Conservation (phyloP, 2,888 invertebrate species). For the Polydesmus complanatus region DNA sequence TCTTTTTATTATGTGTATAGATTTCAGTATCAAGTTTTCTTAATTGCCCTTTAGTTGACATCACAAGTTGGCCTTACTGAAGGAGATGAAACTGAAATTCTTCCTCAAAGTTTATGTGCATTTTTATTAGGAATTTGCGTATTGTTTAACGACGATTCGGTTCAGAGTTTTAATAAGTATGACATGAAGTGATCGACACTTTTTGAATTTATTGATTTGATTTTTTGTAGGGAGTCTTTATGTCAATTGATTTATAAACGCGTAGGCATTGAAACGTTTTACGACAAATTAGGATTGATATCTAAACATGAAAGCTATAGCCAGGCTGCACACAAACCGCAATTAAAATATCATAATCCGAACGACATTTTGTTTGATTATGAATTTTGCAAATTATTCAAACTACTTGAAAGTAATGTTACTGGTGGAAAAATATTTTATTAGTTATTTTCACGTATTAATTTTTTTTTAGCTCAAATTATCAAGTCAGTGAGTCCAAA, state of each 20-base stretch:
- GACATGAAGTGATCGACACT: slow-evolving; percentile 5
- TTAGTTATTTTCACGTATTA: background rate
- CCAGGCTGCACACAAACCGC: slow-evolving; percentile 83
- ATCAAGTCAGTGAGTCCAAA: slow-evolving; percentile 29
- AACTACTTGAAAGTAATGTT: slow-evolving; percentile 36
- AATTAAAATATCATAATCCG: slow-evolving; percentile 59
- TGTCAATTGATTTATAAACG: slow-evolving; percentile 73
- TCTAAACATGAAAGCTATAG: slow-evolving; percentile 81
- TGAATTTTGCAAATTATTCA: slow-evolving; percentile 86
- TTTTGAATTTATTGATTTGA: slow-evolving; percentile 5
- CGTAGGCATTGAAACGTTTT: slow-evolving; percentile 76
- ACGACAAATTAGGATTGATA: slow-evolving; percentile 70
- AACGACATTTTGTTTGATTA: slow-evolving; percentile 78
- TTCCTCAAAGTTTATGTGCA: slow-evolving; percentile 78
- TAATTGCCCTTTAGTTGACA: slow-evolving; percentile 27
- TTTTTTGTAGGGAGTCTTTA: slow-evolving; percentile 36
- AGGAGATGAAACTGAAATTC: slow-evolving; percentile 77
- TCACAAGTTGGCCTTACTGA: slow-evolving; percentile 44
- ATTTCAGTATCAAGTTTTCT: background rate
- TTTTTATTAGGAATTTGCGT: slow-evolving; percentile 86
- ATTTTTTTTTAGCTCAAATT: slow-evolving; percentile 27
- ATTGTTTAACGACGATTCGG: slow-evolving; percentile 71
- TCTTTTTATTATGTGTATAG: slow-evolving; percentile 1
- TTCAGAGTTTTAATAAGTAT: slow-evolving; percentile 52
- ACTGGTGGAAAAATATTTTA: slow-evolving; percentile 5